Conservation (phyloP, 2,888 invertebrate genomes). For the Periphyllus acericola region DNA sequence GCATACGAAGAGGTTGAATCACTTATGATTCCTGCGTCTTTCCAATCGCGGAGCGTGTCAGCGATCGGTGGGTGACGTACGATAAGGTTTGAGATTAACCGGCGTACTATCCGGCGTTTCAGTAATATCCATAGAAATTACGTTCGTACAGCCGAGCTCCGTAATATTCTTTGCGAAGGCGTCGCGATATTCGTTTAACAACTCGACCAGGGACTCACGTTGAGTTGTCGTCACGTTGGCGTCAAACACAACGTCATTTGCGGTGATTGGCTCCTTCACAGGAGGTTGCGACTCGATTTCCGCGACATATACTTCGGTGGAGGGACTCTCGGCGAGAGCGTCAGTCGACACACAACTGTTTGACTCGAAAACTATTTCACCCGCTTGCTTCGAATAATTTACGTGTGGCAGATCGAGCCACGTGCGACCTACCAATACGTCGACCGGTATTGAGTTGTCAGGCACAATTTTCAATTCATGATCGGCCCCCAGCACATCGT, state of each 20-base stretch:
- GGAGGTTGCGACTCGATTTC: too few relatives aligned
- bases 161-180: conserved; percentile 14
- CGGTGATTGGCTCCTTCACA: too few relatives aligned
- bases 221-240: too few relatives aligned
- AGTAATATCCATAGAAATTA: conserved; percentile 10
- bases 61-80: neutral
- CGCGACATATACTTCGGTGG: too few relatives aligned
- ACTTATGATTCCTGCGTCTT: neutral
- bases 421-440: conserved; percentile 20
- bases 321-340: too few relatives aligned
- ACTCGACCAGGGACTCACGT: neutral
- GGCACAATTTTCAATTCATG: neutral
- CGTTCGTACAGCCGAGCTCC: too few relatives aligned
- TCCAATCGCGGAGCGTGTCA: neutral
- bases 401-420: too few relatives aligned
- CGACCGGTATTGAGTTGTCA: neutral
- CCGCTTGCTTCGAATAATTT: too few relatives aligned
- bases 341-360: too few relatives aligned
- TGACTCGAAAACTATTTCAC: too few relatives aligned
- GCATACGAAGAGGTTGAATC: conserved; percentile 10
- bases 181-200: conserved; percentile 29
- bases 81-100: neutral
- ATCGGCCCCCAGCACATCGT: too few relatives aligned
- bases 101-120: neutral
- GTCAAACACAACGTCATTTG: too few relatives aligned